Conservation (phyloP, 1,140 invertebrate genomes). For the Coenobita brevimanus region DNA sequence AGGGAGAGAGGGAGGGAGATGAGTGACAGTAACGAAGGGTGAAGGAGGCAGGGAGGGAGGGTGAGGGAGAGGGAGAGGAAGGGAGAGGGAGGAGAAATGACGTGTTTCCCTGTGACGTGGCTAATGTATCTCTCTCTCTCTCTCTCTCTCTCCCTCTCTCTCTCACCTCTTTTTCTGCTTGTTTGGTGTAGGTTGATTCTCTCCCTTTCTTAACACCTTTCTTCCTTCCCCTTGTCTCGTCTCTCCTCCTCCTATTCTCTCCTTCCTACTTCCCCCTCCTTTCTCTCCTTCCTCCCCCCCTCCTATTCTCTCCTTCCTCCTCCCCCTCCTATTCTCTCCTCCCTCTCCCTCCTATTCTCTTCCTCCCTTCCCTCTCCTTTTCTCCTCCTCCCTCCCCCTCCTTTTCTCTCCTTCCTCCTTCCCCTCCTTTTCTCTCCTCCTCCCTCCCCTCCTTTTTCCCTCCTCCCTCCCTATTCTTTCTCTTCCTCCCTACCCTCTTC, state of each 20-base stretch:
- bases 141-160: constrained; percentile 30
- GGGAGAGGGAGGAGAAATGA: too few species aligned
- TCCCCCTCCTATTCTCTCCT: too few species aligned
- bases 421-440: constrained; percentile 17
- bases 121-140: neutral
- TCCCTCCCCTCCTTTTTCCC: neutral
- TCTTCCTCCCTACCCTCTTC: neutral
- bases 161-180: neutral
- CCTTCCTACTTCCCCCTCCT: too few species aligned
- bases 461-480: neutral
- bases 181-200: too few species aligned
- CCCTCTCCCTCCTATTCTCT: too few species aligned
- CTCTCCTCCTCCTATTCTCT: neutral
- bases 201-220: neutral
- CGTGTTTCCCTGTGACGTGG: neutral
- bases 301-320: too few species aligned
- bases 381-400: constrained; percentile 3
- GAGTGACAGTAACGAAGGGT: too few species aligned
- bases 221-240: neutral
- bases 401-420: constrained; percentile 8
- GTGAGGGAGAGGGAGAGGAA: too few species aligned
- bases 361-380: too few species aligned
- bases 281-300: too few species aligned
- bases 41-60: too few species aligned
- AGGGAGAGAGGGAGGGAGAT: neutral